Conservation (phyloP, 2,888 invertebrate species). For the Ormyrus thymus region DNA sequence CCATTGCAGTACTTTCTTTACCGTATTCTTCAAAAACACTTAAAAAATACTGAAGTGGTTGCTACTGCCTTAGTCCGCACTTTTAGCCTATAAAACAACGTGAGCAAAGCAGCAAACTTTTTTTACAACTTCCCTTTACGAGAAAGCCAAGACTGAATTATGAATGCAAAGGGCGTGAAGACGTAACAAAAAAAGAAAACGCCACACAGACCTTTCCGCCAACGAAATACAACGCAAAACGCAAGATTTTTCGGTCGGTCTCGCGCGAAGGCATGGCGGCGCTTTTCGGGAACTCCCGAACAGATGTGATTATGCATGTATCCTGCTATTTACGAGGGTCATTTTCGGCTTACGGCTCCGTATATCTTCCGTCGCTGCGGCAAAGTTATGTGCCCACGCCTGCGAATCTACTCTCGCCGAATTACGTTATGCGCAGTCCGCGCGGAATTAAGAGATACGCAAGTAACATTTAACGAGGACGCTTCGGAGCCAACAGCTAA, state of each 20-base stretch:
- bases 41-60: too few species aligned
- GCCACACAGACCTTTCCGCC: not conserved
- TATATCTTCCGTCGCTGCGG: conserved; percentile 6
- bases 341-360: conserved; percentile 19
- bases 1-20: too few species aligned
- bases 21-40: too few species aligned
- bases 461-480: too few species aligned
- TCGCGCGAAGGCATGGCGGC: not conserved
- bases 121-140: too few species aligned
- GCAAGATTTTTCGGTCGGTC: too few species aligned
- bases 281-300: not conserved
- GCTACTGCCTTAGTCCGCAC: too few species aligned
- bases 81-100: too few species aligned
- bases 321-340: conserved; percentile 11
- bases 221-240: not conserved
- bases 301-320: conserved; percentile 1
- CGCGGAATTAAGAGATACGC: too few species aligned
- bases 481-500: too few species aligned
- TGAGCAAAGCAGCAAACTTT: too few species aligned
- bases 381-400: not conserved
- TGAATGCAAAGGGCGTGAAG: not conserved
- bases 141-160: not conserved
- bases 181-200: not conserved
- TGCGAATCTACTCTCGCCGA: not conserved
- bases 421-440: too few species aligned